Percentiles rank a stretch among this genome's conserved stretches.
These are phyloP conservation scores for Leguminivora glycinivorella DNA, from an alignment of 1,140 invertebrate genomes.

Conservation along the genomic window DNA sequence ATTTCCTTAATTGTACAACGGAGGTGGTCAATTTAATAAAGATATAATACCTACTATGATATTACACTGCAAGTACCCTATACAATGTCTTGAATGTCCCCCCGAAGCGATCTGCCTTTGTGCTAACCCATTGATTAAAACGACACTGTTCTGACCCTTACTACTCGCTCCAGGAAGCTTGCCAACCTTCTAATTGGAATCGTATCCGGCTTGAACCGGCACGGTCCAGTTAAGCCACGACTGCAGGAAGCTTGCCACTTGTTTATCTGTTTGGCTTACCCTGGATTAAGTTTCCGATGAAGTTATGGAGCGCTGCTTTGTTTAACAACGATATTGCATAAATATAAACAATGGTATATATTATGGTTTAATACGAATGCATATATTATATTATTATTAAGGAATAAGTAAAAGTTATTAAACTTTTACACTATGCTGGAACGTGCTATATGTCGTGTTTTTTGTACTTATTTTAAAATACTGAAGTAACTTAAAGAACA, in stretches of 20 bases:
- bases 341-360: background rate
- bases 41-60: no score
- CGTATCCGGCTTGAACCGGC: conserved; percentile 13
- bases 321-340: background rate
- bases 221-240: conserved; percentile 1
- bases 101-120: background rate
- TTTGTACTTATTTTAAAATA: no score
- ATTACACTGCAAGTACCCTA: no score
- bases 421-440: no score
- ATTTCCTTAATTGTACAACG: no score
- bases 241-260: conserved; percentile 16
- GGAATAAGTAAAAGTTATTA: no score
- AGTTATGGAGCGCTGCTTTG: background rate
- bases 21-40: no score
- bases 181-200: conserved; percentile 14
- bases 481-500: no score
- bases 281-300: conserved; percentile 78
- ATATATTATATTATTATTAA: no score
- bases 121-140: conserved; percentile 2
- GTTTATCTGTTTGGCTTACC: conserved; percentile 73
- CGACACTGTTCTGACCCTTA: background rate
- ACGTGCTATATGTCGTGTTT: no score
- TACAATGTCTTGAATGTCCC: background rate
- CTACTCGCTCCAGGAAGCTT: background rate
- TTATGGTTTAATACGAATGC: background rate